Evolutionary conservation across 1,140 invertebrate genomes (phyloP).

Genomic region (Helicoverpa zea): DNA sequence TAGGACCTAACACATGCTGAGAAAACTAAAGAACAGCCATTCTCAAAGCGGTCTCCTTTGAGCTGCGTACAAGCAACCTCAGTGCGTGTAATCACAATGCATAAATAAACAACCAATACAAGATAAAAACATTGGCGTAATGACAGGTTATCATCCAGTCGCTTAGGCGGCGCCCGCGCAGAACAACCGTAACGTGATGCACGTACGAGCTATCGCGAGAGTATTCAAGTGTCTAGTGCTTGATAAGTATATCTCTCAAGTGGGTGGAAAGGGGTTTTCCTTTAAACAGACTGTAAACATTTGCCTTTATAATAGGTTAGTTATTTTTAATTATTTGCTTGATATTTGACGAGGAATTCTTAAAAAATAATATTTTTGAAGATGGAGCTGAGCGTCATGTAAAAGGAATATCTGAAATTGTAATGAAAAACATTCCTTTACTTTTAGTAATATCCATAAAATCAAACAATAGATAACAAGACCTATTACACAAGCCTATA

Average conservation of each 20-base stretch:
- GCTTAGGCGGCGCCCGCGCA: not conserved
- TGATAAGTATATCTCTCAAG: not conserved
- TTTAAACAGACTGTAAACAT: no score
- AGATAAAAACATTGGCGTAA: constrained; percentile 22
- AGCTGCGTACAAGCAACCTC: not conserved
- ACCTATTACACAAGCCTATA: no score
- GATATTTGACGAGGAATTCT: no score
- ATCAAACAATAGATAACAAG: no score
- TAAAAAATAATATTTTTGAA: no score
- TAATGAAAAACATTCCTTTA: no score
- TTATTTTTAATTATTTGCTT: no score
- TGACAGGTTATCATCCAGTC: constrained; percentile 6
- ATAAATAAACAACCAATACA: constrained; percentile 20
- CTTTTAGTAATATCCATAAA: no score
- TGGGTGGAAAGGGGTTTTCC: not conserved
- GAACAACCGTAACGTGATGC: not conserved
- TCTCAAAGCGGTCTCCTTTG: constrained; percentile 14
- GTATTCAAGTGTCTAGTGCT: not conserved
- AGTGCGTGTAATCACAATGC: constrained; percentile 21
- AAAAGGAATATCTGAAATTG: no score
- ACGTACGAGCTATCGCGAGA: constrained; percentile 5
- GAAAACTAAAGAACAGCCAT: not conserved
- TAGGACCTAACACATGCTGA: not conserved
- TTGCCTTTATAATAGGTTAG: no score
- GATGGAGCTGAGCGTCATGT: no score